These are phyloP conservation scores for Coelopa pilipes DNA, from an alignment of 2,888 invertebrate genomes.

Conservation along the genomic window DNA sequence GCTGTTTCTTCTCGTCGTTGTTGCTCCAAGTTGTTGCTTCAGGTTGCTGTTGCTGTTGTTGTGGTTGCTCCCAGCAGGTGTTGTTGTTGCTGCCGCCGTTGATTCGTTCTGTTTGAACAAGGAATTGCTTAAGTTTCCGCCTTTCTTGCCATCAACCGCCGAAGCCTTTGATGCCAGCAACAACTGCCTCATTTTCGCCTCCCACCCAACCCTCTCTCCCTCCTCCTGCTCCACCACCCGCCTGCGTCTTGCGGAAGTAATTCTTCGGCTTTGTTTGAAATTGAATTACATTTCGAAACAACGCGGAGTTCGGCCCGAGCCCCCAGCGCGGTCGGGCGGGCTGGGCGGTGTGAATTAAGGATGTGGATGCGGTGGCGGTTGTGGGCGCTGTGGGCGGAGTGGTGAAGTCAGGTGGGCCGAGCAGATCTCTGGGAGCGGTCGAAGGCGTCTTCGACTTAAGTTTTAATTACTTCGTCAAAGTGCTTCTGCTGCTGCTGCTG, in stretches of 20 bases:
- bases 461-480: constrained; percentile 58
- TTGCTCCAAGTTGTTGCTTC: background rate
- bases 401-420: background rate
- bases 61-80: background rate
- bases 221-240: background rate
- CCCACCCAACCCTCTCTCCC: background rate
- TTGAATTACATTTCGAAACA: constrained; percentile 35
- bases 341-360: constrained; percentile 9
- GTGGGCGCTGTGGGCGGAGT: background rate
- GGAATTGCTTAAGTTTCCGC: constrained; percentile 19
- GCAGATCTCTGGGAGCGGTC: background rate
- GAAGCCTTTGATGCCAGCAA: background rate
- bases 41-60: constrained; percentile 6
- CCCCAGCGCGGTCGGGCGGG: background rate
- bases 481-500: constrained; percentile 26
- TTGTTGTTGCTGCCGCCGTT: background rate
- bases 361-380: background rate
- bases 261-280: constrained; percentile 28
- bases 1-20: background rate
- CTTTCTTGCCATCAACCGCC: too few species aligned
- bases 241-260: background rate
- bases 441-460: constrained; percentile 38
- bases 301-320: background rate
- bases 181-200: background rate
- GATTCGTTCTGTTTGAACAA: constrained; percentile 25